Base-by-base conservation (phyloP, 2,888 invertebrate species). In the Latrodectus elegans region DNA sequence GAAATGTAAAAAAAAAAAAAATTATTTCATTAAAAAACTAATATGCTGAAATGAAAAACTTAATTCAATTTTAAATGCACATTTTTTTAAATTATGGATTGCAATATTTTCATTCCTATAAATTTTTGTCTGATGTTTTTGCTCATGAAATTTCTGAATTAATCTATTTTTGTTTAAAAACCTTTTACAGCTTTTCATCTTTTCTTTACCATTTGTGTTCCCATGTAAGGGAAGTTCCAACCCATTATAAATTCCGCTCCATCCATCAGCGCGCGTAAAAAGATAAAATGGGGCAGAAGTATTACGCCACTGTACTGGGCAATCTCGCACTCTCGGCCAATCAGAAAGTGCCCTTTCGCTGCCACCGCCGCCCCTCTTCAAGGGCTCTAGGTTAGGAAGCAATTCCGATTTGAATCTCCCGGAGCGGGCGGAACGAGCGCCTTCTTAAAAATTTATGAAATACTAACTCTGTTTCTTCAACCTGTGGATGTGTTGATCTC, bases 241-340 rank as follows among this genome's bases (percentile, higher is more conserved):
- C 67, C 53, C 60, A 86, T 86, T 86, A 76, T 60, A 74, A 75
- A 86, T 86, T 86, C 85, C 76, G 76, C 71, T 14, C 76, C 80
- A 86, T 86, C 70, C 80, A 86, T 86, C 85, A 80, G 85, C 71
- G 65, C 71, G 15, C 52, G 65, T 38, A 76, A 84, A 83, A 51
- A 53, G 73, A 60, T 26, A 51, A 85, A 74, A 74, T 26, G 51
- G 73, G 80, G 80, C 75, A 86, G 85, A 76, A 86, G 75, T 80
- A 86, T 86, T 80, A 80, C 85, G 85, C 84, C 55, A 79, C 74
- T 17, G 79, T 11, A n/a, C 60, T 60, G 72, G 73, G 79, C 79
- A 78, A 75, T 80, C 80, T 74, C 74, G 67, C 78, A 73, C 64
- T 11, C n/a, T 52, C 64, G 64, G 68, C 85, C 85, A 86, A 86